A percentile compares a stretch with the other conserved stretches of the same genome.
Conservation (phyloP, 1,140 invertebrate genomes). For the Euglossa dilemma region DNA sequence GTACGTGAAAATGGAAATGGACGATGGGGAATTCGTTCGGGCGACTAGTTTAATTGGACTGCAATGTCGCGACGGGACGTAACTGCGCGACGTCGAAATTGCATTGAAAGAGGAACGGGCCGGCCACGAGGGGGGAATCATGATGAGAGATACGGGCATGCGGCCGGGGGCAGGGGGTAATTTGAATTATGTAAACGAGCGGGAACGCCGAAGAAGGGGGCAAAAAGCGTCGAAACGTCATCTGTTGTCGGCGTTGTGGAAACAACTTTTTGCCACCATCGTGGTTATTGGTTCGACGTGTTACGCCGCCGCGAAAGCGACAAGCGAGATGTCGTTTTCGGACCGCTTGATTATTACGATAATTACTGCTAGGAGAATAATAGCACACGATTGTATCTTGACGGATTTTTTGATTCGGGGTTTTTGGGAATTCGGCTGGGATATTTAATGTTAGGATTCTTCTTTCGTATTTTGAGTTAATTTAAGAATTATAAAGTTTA, state of each 20-base stretch:
- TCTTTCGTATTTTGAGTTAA: too few relatives aligned
- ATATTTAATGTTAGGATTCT: too few relatives aligned
- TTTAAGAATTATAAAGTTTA: too few relatives aligned
- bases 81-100: constrained; percentile 59
- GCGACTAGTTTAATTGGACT: constrained; percentile 63
- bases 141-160: background rate
- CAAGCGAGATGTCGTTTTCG: too few relatives aligned
- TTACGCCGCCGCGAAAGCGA: too few relatives aligned
- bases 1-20: constrained; percentile 61
- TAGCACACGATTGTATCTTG: too few relatives aligned
- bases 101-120: constrained; percentile 25
- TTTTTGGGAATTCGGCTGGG: too few relatives aligned
- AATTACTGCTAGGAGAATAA: too few relatives aligned
- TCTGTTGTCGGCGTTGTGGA: background rate
- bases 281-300: too few relatives aligned
- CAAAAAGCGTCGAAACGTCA: constrained; percentile 3
- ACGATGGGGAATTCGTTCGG: constrained; percentile 60
- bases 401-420: too few relatives aligned
- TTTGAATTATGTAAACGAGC: constrained; percentile 31
- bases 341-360: too few relatives aligned
- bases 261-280: background rate
- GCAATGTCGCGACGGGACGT: constrained; percentile 56
- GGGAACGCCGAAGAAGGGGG: background rate
- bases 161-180: background rate
- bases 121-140: background rate